Percentiles rank a stretch among this genome's conserved stretches.
Conservation (phyloP, 2,113 vertebrate species). For the Aptenodytes patagonicus region DNA sequence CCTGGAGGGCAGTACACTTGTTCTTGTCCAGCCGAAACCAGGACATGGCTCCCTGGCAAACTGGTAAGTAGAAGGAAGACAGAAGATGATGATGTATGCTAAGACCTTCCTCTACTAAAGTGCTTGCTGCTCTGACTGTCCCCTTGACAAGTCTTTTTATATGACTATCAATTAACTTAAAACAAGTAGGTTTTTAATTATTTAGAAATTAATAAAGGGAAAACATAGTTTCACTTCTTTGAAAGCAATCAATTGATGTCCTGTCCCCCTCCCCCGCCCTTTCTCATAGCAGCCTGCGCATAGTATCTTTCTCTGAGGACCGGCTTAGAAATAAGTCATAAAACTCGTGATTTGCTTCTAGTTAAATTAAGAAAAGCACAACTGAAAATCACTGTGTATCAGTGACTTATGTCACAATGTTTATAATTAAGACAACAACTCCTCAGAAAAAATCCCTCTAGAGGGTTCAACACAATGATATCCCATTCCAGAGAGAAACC, state of each 20-base stretch:
- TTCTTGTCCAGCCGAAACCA: neutral
- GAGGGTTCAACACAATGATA: neutral
- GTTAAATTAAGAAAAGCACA: neutral
- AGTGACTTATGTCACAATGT: neutral
- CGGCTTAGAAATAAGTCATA: neutral
- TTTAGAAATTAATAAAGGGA: constrained; percentile 10
- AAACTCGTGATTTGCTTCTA: neutral
- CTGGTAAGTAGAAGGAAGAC: neutral
- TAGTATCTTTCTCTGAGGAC: neutral
- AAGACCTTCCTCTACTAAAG: neutral
- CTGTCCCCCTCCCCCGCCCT: neutral
- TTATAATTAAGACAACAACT: neutral
- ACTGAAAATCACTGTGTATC: neutral
- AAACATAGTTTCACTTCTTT: neutral
- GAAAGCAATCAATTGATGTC: neutral
- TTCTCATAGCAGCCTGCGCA: neutral
- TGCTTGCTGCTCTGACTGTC: neutral
- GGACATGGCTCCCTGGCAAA: neutral
- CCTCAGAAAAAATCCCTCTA: neutral
- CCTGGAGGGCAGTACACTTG: neutral
- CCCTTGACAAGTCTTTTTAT: neutral
- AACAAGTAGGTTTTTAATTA: neutral
- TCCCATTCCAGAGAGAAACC: neutral
- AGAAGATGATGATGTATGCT: neutral
- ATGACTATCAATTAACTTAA: neutral